Evolutionary conservation across 2,888 invertebrate species (phyloP).

Genomic region (Brachyptera putata): DNA sequence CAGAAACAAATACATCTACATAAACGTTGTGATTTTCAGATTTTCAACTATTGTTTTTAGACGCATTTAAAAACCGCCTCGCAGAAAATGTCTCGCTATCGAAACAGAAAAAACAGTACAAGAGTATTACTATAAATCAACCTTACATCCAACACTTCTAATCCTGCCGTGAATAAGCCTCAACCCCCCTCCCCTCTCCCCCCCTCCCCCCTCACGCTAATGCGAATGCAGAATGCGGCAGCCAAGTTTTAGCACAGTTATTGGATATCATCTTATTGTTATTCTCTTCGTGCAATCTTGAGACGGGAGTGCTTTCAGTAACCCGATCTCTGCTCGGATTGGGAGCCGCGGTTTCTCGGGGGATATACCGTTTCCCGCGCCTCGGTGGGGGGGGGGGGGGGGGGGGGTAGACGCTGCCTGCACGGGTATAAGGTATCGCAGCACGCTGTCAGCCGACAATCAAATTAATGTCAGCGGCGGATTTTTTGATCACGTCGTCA

Average conservation of each 20-base stretch:
- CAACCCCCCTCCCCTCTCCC: too few species aligned
- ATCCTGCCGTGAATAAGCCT: too few species aligned
- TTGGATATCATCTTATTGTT: constrained; percentile 24
- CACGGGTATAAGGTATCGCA: constrained; percentile 12
- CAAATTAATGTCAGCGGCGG: constrained; percentile 29
- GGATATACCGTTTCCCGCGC: constrained; percentile 21
- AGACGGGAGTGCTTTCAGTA: constrained; percentile 25
- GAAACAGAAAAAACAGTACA: too few species aligned
- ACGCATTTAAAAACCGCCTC: too few species aligned
- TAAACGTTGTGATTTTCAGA: too few species aligned
- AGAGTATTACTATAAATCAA: too few species aligned
- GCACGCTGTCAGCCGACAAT: constrained; percentile 21
- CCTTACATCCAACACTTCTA: too few species aligned
- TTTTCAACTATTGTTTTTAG: too few species aligned
- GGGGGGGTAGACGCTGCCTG: background rate
- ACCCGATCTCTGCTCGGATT: constrained; percentile 19
- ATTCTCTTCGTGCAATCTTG: constrained; percentile 27
- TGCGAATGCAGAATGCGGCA: too few species aligned
- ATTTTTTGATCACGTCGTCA: constrained; percentile 22
- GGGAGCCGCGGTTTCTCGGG: constrained; percentile 24
- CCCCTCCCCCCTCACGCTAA: too few species aligned
- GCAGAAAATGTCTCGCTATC: too few species aligned
- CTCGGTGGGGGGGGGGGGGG: background rate
- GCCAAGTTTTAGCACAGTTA: constrained; percentile 12
- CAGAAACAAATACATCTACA: too few species aligned